phyloP scores from a whole-genome alignment of 2,113 vertebrate genomes.

The Vidua macroura region DNA sequence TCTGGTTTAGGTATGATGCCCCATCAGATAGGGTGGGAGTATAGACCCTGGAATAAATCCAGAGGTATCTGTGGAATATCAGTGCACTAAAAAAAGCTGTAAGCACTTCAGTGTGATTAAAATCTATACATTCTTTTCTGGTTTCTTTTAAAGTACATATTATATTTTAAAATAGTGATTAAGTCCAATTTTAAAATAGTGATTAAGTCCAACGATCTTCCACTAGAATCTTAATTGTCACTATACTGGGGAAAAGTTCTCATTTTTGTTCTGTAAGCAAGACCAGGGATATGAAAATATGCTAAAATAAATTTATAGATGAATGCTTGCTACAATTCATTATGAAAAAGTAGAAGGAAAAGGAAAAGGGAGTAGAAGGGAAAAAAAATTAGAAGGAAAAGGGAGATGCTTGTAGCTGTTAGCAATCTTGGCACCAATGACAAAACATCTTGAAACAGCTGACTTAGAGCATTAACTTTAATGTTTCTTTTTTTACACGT shows the following conservation, averaged over 20 bases:
- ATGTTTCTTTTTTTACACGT: neutral
- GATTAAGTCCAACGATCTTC: neutral
- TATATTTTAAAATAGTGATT: neutral
- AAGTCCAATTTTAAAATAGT: neutral
- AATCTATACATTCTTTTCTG: neutral
- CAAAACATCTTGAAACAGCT: neutral
- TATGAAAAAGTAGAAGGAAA: neutral
- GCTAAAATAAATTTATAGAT: neutral
- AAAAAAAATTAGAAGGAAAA: neutral
- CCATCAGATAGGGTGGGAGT: neutral
- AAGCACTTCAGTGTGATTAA: neutral
- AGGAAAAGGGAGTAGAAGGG: neutral
- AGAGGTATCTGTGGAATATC: neutral
- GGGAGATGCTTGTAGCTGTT: neutral
- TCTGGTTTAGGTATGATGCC: neutral
- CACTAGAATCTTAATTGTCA: neutral
- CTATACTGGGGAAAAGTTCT: neutral
- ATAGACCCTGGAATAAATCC: neutral
- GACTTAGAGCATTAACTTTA: neutral
- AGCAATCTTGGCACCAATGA: neutral
- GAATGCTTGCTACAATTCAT: neutral
- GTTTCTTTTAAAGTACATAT: neutral
- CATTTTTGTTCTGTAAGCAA: neutral
- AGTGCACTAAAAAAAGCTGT: neutral
- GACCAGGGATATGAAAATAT: neutral